These are phyloP conservation scores for Trichomycterus rosablanca DNA, from an alignment of 2,113 vertebrate species.

Conservation along the genomic window DNA sequence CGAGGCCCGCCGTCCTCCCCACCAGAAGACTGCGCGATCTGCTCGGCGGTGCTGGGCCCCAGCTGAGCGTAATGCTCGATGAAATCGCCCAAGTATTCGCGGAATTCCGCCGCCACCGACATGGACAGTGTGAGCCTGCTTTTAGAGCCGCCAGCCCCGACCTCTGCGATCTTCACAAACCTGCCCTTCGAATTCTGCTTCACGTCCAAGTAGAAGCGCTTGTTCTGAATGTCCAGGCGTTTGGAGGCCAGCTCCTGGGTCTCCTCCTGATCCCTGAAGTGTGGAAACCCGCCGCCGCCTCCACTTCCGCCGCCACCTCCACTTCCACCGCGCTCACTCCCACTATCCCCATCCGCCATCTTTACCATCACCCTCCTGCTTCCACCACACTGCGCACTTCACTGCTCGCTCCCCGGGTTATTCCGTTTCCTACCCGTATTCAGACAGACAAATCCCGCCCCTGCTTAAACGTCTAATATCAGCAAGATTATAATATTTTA, in stretches of 20 bases:
- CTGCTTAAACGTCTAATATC: background rate
- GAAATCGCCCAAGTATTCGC: slow-evolving; percentile 87
- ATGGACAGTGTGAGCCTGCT: slow-evolving; percentile 92
- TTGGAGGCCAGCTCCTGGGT: slow-evolving; percentile 88
- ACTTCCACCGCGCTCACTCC: slow-evolving; percentile 77
- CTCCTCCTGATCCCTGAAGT: slow-evolving; percentile 80
- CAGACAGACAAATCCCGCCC: slow-evolving; percentile 44
- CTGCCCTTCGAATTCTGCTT: slow-evolving; percentile 89
- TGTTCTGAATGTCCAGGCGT: slow-evolving; percentile 87
- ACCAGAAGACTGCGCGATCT: slow-evolving; percentile 81
- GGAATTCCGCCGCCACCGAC: slow-evolving; percentile 90
- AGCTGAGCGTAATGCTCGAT: slow-evolving; percentile 91
- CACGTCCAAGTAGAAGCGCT: slow-evolving; percentile 87
- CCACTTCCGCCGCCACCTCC: slow-evolving; percentile 68
- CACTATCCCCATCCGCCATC: slow-evolving; percentile 92
- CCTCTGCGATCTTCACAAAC: slow-evolving; percentile 96
- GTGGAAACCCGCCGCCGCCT: slow-evolving; percentile 65
- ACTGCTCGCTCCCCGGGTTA: background rate
- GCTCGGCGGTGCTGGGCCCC: slow-evolving; percentile 87
- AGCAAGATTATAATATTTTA: too few relatives aligned
- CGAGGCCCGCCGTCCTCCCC: slow-evolving; percentile 79
- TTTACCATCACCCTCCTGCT: slow-evolving; percentile 75
- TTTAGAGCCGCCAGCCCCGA: slow-evolving; percentile 88
- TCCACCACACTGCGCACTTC: slow-evolving; percentile 60
- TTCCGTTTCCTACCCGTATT: slow-evolving; percentile 20